Evolutionary conservation across 2,888 invertebrate species (phyloP).

Genomic region (Deilephila porcellus): DNA sequence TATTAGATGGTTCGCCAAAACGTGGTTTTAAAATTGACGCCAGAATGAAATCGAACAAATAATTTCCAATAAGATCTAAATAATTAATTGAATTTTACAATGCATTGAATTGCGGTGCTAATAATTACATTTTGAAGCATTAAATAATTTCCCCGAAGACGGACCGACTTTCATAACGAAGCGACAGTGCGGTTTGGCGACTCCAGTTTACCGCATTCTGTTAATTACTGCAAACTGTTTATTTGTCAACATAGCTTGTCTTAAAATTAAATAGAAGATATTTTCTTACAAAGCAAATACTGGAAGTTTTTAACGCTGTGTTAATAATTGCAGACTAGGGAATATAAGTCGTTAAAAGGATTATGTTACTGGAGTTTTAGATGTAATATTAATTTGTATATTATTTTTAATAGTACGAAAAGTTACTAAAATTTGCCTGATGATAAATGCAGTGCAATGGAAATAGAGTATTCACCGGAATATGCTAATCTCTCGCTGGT

Average conservation of each 20-base stretch:
- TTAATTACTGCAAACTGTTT: constrained; percentile 20
- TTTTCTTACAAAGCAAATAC: constrained; percentile 15
- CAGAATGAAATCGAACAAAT: too few relatives aligned
- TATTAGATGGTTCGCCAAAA: too few relatives aligned
- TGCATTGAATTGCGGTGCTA: neutral
- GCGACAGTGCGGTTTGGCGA: neutral
- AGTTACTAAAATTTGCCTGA: too few relatives aligned
- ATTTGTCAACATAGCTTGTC: constrained; percentile 1
- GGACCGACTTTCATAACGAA: constrained; percentile 21
- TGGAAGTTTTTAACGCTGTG: neutral
- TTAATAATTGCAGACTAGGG: neutral
- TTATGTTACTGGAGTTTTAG: too few relatives aligned
- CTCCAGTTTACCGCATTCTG: neutral
- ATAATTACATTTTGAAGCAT: constrained; percentile 31
- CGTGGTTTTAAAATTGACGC: too few relatives aligned
- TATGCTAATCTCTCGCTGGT: too few relatives aligned
- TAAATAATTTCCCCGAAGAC: constrained; percentile 46
- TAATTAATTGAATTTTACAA: neutral
- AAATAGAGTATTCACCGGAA: too few relatives aligned
- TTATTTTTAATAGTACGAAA: too few relatives aligned
- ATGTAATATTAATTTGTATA: too few relatives aligned
- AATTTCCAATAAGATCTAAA: too few relatives aligned
- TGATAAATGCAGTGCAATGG: too few relatives aligned
- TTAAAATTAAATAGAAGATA: constrained; percentile 18
- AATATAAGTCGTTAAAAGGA: too few relatives aligned